These are phyloP conservation scores for Melanchra persicariae DNA, from an alignment of 2,888 invertebrate genomes.

Conservation along the genomic window DNA sequence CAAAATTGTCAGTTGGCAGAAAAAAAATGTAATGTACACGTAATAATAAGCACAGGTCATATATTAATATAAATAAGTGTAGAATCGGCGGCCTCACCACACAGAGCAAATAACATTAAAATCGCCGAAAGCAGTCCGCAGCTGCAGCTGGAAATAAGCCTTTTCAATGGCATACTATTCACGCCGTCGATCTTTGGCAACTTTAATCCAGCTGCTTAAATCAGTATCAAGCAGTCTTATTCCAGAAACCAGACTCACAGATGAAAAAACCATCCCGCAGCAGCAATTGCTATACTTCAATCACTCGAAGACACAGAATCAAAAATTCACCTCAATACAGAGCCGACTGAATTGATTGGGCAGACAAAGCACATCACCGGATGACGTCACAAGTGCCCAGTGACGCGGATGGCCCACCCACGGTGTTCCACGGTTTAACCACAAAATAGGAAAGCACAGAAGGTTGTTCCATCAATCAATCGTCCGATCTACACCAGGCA, in stretches of 20 bases:
- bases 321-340: constrained; percentile 35
- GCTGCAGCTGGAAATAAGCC: no score
- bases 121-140: no score
- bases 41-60: no score
- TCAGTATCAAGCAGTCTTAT: background rate
- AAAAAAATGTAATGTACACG: no score
- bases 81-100: no score
- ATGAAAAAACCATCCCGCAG: background rate
- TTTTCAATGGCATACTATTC: no score
- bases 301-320: constrained; percentile 41
- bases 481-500: background rate
- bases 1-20: no score
- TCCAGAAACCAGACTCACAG: background rate
- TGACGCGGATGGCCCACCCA: constrained; percentile 41
- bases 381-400: constrained; percentile 48
- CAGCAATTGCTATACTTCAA: constrained; percentile 21
- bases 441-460: constrained; percentile 7
- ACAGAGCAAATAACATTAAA: no score
- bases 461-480: background rate
- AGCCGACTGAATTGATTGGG: constrained; percentile 41
- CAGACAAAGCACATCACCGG: constrained; percentile 34
- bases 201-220: background rate
- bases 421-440: constrained; percentile 17
- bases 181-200: background rate
- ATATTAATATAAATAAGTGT: no score